Base-by-base conservation (phyloP, 2,797 vertebrate species). In the Okamejei kenojei region DNA sequence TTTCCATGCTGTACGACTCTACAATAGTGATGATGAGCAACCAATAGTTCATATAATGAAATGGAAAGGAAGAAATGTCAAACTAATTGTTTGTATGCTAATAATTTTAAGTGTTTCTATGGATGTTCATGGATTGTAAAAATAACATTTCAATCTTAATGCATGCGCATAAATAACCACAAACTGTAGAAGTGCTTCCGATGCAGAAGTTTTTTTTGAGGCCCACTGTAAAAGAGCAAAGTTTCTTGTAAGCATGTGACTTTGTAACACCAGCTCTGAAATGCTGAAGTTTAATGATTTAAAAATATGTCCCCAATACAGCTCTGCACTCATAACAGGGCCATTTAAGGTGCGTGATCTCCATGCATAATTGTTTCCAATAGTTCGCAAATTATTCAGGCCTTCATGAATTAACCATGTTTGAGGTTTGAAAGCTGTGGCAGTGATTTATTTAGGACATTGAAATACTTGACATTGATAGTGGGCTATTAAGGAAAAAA, bases 321-420 rank as follows among this genome's bases (percentile, higher is more conserved):
- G 58, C 63, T 88, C 84, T 84, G 29, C 1, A 19, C 61, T 88
- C 19, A n/a, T 32, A 35, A 17, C 15, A 65, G 84, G 17, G n/a
- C 29, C 17, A 17, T 88, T 88, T 88, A 8, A 35, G 61, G n/a
- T 88, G 35, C n/a, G 21, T 65, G 63, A 68, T 23, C 61, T 68
- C n/a, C 61, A 88, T 68, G 84, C 19, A 88, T 32, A 68, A 88
- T 2, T 19, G 15, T 9, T 7, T 32, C 35, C 9, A 88, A 63
- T 35, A 88, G 32, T 88, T 88, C n/a, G 32, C 84, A 88, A 68
- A 35, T 68, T 65, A 88, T 88, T 68, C 84, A 88, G 63, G 32
- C 61, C 8, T 88, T 88, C 84, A 88, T 88, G 84, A 88, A 88
- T 68, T 88, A 88, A 88, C 84, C 84, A 68, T 88, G 10, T 88